These are phyloP conservation scores for Wiebesia pumilae DNA, from an alignment of 1,140 invertebrate genomes.

Conservation along the genomic window DNA sequence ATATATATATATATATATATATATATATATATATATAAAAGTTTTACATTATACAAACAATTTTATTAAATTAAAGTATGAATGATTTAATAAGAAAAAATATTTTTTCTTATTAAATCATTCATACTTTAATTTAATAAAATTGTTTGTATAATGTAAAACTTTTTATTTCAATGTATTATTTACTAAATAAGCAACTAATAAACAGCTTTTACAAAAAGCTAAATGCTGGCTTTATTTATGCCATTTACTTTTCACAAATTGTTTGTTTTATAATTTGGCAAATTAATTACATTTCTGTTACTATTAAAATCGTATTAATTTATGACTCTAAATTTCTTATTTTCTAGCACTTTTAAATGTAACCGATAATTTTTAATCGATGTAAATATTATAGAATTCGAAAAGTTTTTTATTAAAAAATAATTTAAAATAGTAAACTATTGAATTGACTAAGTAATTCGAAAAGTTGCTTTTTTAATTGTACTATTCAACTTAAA, in stretches of 20 bases:
- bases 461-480: too few relatives aligned
- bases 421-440: too few relatives aligned
- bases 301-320: neutral
- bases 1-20: too few relatives aligned
- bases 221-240: neutral
- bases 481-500: too few relatives aligned
- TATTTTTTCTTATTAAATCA: too few relatives aligned
- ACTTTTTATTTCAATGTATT: neutral
- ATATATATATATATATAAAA: too few relatives aligned
- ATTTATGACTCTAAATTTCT: conserved; percentile 15
- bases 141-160: neutral
- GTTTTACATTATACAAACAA: neutral
- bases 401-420: too few relatives aligned
- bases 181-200: neutral
- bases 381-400: too few relatives aligned
- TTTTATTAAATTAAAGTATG: conserved; percentile 21
- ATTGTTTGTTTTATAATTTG: conserved; percentile 33
- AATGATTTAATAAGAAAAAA: too few relatives aligned
- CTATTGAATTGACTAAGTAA: too few relatives aligned
- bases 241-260: conserved; percentile 43
- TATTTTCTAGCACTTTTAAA: neutral
- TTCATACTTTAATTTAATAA: conserved; percentile 11
- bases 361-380: neutral
- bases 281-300: conserved; percentile 27
- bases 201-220: neutral